Base-by-base conservation (phyloP, 2,888 invertebrate species). In the Melikaiella ostensackeni region DNA sequence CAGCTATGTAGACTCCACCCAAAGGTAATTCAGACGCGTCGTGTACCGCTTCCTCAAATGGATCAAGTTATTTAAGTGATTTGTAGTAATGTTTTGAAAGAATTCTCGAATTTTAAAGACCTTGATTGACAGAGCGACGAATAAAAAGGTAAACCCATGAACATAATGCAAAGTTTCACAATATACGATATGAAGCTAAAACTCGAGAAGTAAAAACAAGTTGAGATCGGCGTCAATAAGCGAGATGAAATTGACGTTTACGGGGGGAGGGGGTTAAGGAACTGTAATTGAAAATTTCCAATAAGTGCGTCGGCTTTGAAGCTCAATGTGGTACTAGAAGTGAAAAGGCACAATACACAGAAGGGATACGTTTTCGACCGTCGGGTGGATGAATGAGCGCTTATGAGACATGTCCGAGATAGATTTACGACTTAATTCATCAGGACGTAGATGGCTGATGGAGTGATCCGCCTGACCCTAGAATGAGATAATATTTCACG, bases 401-500 rank as follows among this genome's bases (percentile, higher is more conserved):
- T 70, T n/a, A 70, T 70, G 70, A 70, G 70, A 70, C 50, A 50
- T 30, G 50, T 70, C 70, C 50, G 50, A 30, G 70, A 50, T 46
- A 50, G 70, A 70, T 70, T 70, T 70, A 70, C 46, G 70, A 70
- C 46, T 70, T 70, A 50, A 70, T 50, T 70, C 46, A 33, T 70
- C 70, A 70, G 70, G 11, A 11, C 70, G 13, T 30, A 30, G 70
- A n/a, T 70, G 50, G 50, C 70, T 50, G 50, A 70, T 70, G 30
- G 70, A 4, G 50, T 70, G 46, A 70, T 70, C n/a, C 19, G 30
- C 30, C 50, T 50, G 70, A 70, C 46, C 50, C 70, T 30, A 27
- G 50, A 30, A 46, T 70, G 33, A 70, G 70, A 70, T 70, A 30
- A 50, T 70, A 70, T 70, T 50, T 70, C 27, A 70, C 5, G 27